phyloP scores from a whole-genome alignment of 2,797 vertebrate genomes.

The Xenopus petersii region DNA sequence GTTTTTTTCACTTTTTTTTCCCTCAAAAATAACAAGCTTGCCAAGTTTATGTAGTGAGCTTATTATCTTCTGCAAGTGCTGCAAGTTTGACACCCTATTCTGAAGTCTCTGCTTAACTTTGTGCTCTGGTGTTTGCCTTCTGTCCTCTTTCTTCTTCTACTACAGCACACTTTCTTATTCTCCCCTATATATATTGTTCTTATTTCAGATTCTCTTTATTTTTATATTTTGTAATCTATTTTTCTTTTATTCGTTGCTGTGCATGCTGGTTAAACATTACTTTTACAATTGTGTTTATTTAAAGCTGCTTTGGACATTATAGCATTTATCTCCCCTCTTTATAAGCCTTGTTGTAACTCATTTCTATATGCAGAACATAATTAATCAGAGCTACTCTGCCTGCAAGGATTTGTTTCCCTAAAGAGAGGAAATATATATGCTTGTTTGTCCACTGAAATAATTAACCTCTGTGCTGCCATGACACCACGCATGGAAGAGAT shows the following conservation, averaged over 20 bases:
- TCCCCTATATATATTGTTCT: conserved; percentile 2
- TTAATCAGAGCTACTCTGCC: too few relatives aligned
- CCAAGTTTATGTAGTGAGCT: too few relatives aligned
- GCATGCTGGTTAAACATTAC: neutral
- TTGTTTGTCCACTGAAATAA: neutral
- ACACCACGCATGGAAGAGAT: neutral
- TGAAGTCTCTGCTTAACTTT: neutral
- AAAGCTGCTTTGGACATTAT: conserved; percentile 9
- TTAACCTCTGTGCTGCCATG: neutral
- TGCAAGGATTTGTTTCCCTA: neutral
- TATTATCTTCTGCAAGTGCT: neutral
- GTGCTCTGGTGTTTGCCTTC: neutral
- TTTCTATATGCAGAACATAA: too few relatives aligned
- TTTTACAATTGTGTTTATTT: conserved; percentile 9
- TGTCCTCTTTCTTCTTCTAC: neutral
- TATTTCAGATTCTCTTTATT: conserved; percentile 31
- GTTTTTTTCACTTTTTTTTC: too few relatives aligned
- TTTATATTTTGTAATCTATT: conserved; percentile 27
- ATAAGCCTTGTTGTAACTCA: neutral
- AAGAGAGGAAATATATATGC: neutral
- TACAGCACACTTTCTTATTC: neutral
- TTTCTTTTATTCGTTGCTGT: conserved; percentile 2
- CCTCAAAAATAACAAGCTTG: too few relatives aligned
- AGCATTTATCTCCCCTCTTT: neutral
- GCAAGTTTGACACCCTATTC: neutral